These are phyloP conservation scores for Drosophila malerkotliana DNA, from an alignment of 1,140 invertebrate genomes.

Conservation along the genomic window DNA sequence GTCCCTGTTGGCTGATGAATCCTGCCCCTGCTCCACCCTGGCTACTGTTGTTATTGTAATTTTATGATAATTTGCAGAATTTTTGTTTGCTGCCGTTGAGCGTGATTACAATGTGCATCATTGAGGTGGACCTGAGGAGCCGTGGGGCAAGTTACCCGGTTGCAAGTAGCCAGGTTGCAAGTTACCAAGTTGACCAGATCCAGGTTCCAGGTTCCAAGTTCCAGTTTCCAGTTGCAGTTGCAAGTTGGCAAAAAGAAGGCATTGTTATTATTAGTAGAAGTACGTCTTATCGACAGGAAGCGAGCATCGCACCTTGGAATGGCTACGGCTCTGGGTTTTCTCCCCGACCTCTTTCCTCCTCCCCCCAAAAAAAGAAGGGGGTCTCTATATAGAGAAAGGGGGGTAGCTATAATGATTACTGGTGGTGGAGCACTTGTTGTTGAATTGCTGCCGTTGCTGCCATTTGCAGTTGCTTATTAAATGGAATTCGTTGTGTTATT, in stretches of 20 bases:
- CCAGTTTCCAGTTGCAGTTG: constrained; percentile 16
- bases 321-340: constrained; percentile 12
- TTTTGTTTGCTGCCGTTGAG: constrained; percentile 71
- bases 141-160: constrained; percentile 3
- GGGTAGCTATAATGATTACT: constrained; percentile 16
- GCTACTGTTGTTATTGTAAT: constrained; percentile 65
- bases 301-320: constrained; percentile 79
- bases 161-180: constrained; percentile 4
- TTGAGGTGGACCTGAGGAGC: constrained; percentile 22
- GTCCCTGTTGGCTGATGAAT: constrained; percentile 25
- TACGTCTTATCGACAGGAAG: constrained; percentile 78
- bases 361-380: background rate
- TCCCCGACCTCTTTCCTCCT: too few species aligned
- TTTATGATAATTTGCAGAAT: constrained; percentile 69
- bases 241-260: constrained; percentile 18
- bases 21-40: constrained; percentile 13
- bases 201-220: constrained; percentile 12
- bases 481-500: constrained; percentile 77
- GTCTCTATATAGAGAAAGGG: too few species aligned
- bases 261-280: constrained; percentile 66
- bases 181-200: background rate
- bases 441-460: constrained; percentile 51
- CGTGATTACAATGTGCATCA: constrained; percentile 51
- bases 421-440: constrained; percentile 47
- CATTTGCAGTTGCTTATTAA: constrained; percentile 79